Evolutionary conservation across 2,888 invertebrate genomes (phyloP).

Genomic region (Pristionchus mayeri): DNA sequence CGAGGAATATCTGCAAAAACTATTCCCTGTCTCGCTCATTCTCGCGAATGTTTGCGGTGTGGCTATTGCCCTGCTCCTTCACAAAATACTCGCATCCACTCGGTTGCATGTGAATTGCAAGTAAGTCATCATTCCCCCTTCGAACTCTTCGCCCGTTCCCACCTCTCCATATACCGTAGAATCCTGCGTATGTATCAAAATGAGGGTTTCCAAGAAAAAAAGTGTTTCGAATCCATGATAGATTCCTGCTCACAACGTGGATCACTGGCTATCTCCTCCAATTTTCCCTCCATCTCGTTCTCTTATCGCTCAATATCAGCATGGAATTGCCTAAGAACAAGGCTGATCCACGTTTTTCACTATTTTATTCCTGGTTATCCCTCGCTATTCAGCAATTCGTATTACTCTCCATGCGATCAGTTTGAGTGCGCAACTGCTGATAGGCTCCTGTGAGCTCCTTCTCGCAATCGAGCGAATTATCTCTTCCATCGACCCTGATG

Average conservation of each 20-base stretch:
- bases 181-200: too few relatives aligned
- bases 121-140: too few relatives aligned
- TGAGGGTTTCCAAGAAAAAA: too few relatives aligned
- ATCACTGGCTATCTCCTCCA: background rate
- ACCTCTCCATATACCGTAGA: too few relatives aligned
- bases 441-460: background rate
- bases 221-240: too few relatives aligned
- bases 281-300: background rate
- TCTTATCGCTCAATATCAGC: background rate
- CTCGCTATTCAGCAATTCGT: background rate
- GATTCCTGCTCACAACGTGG: background rate
- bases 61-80: background rate
- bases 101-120: constrained; percentile 12
- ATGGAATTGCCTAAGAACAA: background rate
- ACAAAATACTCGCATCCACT: background rate
- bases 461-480: background rate
- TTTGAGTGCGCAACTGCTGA: background rate
- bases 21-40: background rate
- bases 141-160: too few relatives aligned
- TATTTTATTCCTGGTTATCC: background rate
- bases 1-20: background rate
- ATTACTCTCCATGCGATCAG: background rate
- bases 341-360: background rate
- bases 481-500: background rate
- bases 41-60: background rate